phyloP scores from a whole-genome alignment of 2,113 vertebrate genomes.

The Anser brachyrhynchus region DNA sequence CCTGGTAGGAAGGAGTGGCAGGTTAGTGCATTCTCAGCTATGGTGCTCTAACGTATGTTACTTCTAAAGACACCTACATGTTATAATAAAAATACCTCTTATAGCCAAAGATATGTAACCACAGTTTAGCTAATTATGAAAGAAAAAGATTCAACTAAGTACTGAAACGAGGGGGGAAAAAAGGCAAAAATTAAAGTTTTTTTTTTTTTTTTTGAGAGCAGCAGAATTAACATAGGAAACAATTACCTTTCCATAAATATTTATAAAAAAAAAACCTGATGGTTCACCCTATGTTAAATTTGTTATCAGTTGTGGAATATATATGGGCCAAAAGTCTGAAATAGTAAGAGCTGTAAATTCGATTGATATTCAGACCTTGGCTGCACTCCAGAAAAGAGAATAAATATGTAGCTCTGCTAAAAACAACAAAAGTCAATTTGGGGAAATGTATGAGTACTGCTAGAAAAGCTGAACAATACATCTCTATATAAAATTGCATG shows the following conservation, averaged over 20 bases:
- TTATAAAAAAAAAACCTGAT: neutral
- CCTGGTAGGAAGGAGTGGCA: neutral
- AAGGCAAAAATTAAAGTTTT: neutral
- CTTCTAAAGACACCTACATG: conserved; percentile 19
- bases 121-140: neutral
- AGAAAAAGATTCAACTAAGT: conserved; percentile 6
- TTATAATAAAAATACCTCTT: conserved; percentile 39
- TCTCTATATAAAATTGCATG: conserved; percentile 19
- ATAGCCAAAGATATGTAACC: neutral
- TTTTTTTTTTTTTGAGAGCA: neutral
- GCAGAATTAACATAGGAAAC: neutral
- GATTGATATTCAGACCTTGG: neutral
- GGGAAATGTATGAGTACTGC: neutral
- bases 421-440: conserved; percentile 38
- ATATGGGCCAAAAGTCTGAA: conserved; percentile 7
- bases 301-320: neutral
- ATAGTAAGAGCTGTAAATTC: conserved; percentile 17
- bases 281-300: neutral
- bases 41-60: conserved; percentile 1
- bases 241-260: neutral
- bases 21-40: conserved; percentile 12
- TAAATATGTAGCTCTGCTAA: conserved; percentile 25
- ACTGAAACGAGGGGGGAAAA: neutral
- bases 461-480: neutral
- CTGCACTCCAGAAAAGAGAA: conserved; percentile 18